Evolutionary conservation across 30 jellyfish, hydroid and myxozoan genomes (phyloP), one percentile per base, ranked within the genome.

Genomic region (Catostylus mosaicus): DNA sequence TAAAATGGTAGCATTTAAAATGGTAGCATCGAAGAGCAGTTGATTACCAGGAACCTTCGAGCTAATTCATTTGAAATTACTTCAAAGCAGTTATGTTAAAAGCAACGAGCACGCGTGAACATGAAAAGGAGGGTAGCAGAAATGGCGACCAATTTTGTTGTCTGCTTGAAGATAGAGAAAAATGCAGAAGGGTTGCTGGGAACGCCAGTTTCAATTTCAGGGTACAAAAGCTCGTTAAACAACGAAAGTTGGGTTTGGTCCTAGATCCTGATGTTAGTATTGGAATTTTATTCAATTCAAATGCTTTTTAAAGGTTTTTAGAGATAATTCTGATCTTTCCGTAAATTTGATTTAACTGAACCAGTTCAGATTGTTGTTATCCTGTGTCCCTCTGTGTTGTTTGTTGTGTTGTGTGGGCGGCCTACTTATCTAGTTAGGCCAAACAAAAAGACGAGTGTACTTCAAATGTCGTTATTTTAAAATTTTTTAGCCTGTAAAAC

Each of bases 191-290:
- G 32, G 74, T 27, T 11, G 96, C 99, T 40, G 99, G 99, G 38
- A 94, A 94, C 66, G 99, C 99, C 27, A 94, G 99, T 67, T 94
- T 94, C 89, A 94, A 87, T 70, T 94, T 86, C 78, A 77, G 99
- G 29, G 99, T 94, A 34, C 97, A 94, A 75, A 94, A 94, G 60
- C 97, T 94, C 72, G 99, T 87, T 7, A 86, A 82, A 47, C 99
- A 94, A 67, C 75, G 92, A 66, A 94, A 94, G 78, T 70, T 94
- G 79, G 96, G 96, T 3, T 81, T 94, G 56, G 29, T 83, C 10
- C 89, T 89, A 16, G 97, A 88, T 60, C 89, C 86, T n/a, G 90
- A 94, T 37, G 99, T 94, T 64, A 94, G 98, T 93, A 40, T 62
- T 20, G 18, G 2, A 50, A 18, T n/a, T n/a, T n/a, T n/a, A n/a